These are phyloP conservation scores for Arizona elegans DNA, from an alignment of 2,113 vertebrate species.

Conservation along the genomic window DNA sequence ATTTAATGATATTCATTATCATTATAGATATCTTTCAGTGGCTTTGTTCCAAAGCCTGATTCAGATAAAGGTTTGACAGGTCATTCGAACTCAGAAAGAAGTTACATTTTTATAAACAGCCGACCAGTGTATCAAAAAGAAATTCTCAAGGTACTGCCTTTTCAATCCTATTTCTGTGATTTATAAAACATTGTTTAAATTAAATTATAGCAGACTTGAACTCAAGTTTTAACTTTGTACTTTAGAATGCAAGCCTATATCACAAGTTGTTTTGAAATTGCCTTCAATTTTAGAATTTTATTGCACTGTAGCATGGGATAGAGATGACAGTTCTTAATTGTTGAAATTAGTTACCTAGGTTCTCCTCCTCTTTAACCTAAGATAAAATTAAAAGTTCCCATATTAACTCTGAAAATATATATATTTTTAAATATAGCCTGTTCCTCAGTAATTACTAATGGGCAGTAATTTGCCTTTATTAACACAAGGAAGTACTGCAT, in stretches of 20 bases:
- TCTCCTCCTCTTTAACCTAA: neutral
- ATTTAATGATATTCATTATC: slow-evolving; percentile 34
- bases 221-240: neutral
- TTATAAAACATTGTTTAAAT: slow-evolving; percentile 6
- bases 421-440: neutral
- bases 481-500: neutral
- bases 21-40: slow-evolving; percentile 82
- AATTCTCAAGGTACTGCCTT: slow-evolving; percentile 86
- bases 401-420: neutral
- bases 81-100: slow-evolving; percentile 82
- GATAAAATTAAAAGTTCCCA: neutral
- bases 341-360: neutral
- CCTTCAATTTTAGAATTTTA: neutral
- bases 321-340: neutral
- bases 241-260: neutral
- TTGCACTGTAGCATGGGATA: neutral
- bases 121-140: slow-evolving; percentile 90
- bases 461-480: neutral
- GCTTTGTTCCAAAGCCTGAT: slow-evolving; percentile 86
- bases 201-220: neutral
- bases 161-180: neutral
- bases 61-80: slow-evolving; percentile 78
- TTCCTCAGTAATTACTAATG: neutral
- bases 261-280: neutral
- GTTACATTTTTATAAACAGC: slow-evolving; percentile 87